Percentiles rank a stretch among this genome's conserved stretches.
phyloP scores from a whole-genome alignment of 2,113 vertebrate species.

The Platycercus adscitus region DNA sequence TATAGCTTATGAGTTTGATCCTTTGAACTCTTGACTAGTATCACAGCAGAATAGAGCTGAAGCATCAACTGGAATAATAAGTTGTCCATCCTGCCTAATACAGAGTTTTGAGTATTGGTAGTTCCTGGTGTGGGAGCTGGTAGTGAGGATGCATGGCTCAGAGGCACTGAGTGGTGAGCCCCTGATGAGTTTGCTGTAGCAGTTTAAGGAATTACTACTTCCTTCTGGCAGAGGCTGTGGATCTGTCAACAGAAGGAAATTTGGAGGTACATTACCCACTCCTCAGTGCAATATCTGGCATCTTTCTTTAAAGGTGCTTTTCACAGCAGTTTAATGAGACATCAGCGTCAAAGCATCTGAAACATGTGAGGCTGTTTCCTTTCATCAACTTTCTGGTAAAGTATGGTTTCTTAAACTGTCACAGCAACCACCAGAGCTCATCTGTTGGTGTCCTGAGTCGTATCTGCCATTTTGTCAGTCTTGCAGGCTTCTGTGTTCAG shows the following conservation, averaged over 20 bases:
- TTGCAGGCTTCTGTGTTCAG: background rate
- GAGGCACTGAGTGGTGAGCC: background rate
- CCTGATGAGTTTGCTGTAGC: background rate
- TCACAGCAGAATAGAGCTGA: background rate
- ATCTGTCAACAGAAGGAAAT: background rate
- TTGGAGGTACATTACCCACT: background rate
- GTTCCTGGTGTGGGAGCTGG: background rate
- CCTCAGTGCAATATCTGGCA: background rate
- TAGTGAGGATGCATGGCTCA: background rate
- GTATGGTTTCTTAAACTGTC: background rate
- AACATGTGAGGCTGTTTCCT: background rate
- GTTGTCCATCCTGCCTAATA: background rate
- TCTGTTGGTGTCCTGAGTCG: fast-evolving
- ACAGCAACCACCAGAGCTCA: background rate
- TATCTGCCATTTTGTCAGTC: background rate
- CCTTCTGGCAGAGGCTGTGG: background rate
- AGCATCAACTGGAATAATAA: background rate
- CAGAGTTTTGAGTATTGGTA: background rate
- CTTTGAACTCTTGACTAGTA: background rate
- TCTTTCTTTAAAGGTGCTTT: background rate
- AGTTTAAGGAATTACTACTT: background rate
- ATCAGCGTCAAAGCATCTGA: background rate
- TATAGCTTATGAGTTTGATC: background rate
- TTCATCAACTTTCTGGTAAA: background rate
- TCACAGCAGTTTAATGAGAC: background rate